Percentiles rank a stretch among this genome's conserved stretches.
These are phyloP conservation scores for Dryobota labecula DNA, from an alignment of 2,888 invertebrate genomes.

Conservation along the genomic window DNA sequence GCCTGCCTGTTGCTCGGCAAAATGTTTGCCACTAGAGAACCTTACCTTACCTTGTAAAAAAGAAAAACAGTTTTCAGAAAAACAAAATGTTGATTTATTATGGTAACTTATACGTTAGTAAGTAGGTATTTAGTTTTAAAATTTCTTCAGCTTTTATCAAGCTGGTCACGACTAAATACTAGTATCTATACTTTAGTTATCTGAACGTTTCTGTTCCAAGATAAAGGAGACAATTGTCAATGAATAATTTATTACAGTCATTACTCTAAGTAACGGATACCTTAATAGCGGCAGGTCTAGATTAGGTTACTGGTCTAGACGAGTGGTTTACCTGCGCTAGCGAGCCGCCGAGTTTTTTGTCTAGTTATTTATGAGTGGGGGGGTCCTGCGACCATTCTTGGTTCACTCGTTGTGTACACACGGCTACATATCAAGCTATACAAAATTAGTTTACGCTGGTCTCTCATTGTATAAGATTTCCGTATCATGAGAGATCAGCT, in stretches of 20 bases:
- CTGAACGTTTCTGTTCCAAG: slow-evolving; percentile 16
- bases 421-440: too few species aligned
- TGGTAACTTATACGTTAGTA: too few species aligned
- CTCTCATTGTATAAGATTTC: too few species aligned
- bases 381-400: slow-evolving; percentile 10
- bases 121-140: too few species aligned
- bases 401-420: not conserved
- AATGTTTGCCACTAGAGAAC: not conserved
- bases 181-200: slow-evolving; percentile 1
- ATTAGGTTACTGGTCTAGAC: slow-evolving; percentile 26
- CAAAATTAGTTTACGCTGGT: too few species aligned
- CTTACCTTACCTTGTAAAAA: too few species aligned
- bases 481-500: too few species aligned
- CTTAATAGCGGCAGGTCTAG: slow-evolving; percentile 29
- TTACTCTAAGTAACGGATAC: slow-evolving; percentile 42
- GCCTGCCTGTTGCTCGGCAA: too few species aligned
- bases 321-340: slow-evolving; percentile 8
- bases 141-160: too few species aligned
- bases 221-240: slow-evolving; percentile 44
- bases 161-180: slow-evolving; percentile 25
- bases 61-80: too few species aligned
- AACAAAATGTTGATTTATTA: too few species aligned
- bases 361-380: slow-evolving; percentile 28
- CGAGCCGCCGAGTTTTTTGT: slow-evolving; percentile 32
- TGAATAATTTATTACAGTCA: slow-evolving; percentile 40